Conservation (phyloP, 2,113 vertebrate genomes). For the Psilopsiagon aurifrons region DNA sequence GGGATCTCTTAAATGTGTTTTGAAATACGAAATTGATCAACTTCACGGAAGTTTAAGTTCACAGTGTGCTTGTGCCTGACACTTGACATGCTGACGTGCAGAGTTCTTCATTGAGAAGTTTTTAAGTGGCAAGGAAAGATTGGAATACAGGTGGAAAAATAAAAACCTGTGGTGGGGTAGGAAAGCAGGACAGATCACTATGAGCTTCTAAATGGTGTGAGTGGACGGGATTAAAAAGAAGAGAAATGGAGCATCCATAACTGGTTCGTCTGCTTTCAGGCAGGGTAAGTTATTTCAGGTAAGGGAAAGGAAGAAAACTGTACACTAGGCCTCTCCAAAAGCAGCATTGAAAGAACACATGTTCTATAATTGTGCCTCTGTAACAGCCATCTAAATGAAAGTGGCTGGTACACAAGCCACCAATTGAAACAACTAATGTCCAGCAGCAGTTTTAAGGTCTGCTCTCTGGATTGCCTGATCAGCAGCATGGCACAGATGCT, state of each 20-base stretch:
- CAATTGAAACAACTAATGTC: background rate
- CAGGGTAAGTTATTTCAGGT: background rate
- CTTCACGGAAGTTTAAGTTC: background rate
- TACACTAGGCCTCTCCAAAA: background rate
- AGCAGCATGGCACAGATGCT: rapidly evolving
- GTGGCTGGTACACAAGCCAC: background rate
- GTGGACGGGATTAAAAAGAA: background rate
- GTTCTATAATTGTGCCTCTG: background rate
- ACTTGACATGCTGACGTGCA: background rate
- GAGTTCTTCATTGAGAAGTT: background rate
- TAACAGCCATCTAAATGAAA: background rate
- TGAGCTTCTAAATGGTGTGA: rapidly evolving
- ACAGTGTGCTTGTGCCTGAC: background rate
- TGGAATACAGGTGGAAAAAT: background rate
- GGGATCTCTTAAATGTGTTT: background rate
- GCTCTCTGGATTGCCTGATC: background rate
- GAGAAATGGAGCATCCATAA: background rate
- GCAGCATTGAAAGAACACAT: background rate
- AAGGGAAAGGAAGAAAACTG: background rate
- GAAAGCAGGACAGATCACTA: background rate
- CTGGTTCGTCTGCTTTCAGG: background rate
- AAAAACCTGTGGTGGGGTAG: background rate
- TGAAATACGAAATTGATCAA: background rate
- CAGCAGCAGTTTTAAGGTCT: background rate
- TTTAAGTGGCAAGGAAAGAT: background rate